Base-by-base conservation (phyloP, 2,113 vertebrate species). In the Bos taurus region DNA sequence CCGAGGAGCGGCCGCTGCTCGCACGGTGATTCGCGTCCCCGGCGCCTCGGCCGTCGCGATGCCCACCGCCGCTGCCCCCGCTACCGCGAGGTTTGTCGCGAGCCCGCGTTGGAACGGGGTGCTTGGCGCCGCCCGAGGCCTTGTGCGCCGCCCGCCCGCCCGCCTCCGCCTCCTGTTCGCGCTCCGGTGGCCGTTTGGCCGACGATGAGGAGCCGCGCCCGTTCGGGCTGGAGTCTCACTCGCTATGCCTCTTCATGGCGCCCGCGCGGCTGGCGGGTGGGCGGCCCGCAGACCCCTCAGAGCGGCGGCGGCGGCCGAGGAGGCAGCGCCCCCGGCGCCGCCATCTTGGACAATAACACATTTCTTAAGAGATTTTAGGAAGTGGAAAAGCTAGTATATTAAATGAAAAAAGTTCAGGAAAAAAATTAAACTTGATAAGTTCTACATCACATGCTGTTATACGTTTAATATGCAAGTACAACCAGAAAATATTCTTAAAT, bases 311-410 rank as follows among this genome's bases (percentile, higher is more conserved):
- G 97, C 93, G 85, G 97, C 92, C 96, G 98, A 97, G 96, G 98
- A 98, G 98, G 99, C 98, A 98, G 99, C 99, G 96, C 98, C 99
- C 99, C 98, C 98, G 98, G 98, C 97, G 99, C 99, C 99, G 99
- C 99, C 99, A 99, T 99, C 99, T 99, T 99, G 99, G 99, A 99
- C 99, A 99, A 99, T 43, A 43, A 43, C 43, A 43, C 60, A 62
- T 30, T 62, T 30, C 28, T 62, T 6, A 62, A 30, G 59, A 62
- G 13, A 30, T 7, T 62, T 62, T 30, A 62, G 60, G 30, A 62
- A 62, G 60, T 62, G 60, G 2, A 62, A 62, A 62, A 30, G 60
- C 60, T 62, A 62, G 60, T 30, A 62, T 30, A 30, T 28, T 30
- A 30, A 60, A 62, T 62, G 28, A 62, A 62, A 62, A 62, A 62